A percentile compares a stretch with the other conserved stretches of the same genome.
Conservation (phyloP, 2,888 invertebrate genomes). For the Hesperia comma region DNA sequence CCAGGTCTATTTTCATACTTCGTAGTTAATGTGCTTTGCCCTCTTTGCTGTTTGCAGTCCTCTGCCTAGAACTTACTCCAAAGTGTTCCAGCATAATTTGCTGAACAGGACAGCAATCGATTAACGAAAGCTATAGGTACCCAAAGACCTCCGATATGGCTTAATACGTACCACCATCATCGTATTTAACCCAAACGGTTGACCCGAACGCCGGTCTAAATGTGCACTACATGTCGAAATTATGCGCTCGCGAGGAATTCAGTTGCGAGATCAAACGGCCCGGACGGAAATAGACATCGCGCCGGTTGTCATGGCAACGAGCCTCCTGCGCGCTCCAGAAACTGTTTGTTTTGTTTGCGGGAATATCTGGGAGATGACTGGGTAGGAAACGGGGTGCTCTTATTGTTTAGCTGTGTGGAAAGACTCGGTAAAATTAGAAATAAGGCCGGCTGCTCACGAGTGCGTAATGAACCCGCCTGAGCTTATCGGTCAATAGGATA, state of each 20-base stretch:
- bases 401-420: conserved; percentile 12
- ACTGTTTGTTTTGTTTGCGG: conserved; percentile 32
- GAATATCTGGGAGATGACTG: conserved; percentile 34
- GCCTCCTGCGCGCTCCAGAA: conserved; percentile 51
- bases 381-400: not conserved
- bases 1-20: too few relatives aligned
- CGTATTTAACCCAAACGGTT: conserved; percentile 5
- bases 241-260: conserved; percentile 44
- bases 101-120: not conserved
- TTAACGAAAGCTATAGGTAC: too few relatives aligned
- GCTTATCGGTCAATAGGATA: too few relatives aligned
- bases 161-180: not conserved
- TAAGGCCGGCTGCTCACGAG: too few relatives aligned
- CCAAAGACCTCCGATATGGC: not conserved
- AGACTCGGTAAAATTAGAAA: not conserved
- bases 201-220: conserved; percentile 33
- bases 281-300: conserved; percentile 45
- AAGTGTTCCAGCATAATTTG: not conserved
- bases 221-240: conserved; percentile 42
- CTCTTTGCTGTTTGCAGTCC: too few relatives aligned
- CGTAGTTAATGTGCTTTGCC: too few relatives aligned
- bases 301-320: conserved; percentile 63
- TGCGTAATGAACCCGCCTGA: too few relatives aligned
- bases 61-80: too few relatives aligned
- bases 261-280: conserved; percentile 44